Evolutionary conservation across 2,797 vertebrate species (phyloP), one percentile per base, ranked within the genome.

Genomic region (Microctenopoma lineatum): DNA sequence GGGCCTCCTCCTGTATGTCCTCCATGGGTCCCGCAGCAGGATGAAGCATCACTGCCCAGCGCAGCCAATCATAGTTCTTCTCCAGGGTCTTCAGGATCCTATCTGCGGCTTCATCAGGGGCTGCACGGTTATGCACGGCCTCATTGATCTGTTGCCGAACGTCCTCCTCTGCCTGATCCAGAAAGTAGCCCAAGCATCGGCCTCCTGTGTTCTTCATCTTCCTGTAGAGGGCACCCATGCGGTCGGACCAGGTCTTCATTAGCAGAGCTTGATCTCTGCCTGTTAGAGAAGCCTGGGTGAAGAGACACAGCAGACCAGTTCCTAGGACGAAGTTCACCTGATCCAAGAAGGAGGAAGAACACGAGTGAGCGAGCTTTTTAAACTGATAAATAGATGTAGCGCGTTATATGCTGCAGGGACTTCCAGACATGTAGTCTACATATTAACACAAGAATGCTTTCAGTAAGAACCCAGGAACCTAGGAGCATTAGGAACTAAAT

Each of bases 31-130:
- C 80, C 6, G 79, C 68, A 0, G 85, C 68, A 0, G 87, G 87
- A 73, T 92, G 91, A 21, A 91, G 88, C 91, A 93, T 93, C 66
- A 94, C 93, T 0, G 92, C 92, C 93, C 93, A 95, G 78, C 87
- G 90, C 61, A 93, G 85, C 93, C 93, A 93, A 51, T 94, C 92
- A 0, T 93, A 94, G 72, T 92, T 93, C 78, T 85, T 87, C 85
- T 93, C 92, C 80, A 93, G 87, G 42, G 71, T 59, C 66, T 91
- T 90, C 15, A 93, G 79, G 59, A 93, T 80, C 56, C 61, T 18
- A 0, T 45, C 39, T 0, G 90, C 90, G 1, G 91, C 92, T 44
- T 92, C 86, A 0, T 91, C 89, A 0, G 90, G 91, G 0, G 77
- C 36, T 1, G 77, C 52, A 0, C 84, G 77, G 45, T 72, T 77